Base-by-base conservation (phyloP, 2,113 vertebrate genomes). In the Butastur rufipennis region DNA sequence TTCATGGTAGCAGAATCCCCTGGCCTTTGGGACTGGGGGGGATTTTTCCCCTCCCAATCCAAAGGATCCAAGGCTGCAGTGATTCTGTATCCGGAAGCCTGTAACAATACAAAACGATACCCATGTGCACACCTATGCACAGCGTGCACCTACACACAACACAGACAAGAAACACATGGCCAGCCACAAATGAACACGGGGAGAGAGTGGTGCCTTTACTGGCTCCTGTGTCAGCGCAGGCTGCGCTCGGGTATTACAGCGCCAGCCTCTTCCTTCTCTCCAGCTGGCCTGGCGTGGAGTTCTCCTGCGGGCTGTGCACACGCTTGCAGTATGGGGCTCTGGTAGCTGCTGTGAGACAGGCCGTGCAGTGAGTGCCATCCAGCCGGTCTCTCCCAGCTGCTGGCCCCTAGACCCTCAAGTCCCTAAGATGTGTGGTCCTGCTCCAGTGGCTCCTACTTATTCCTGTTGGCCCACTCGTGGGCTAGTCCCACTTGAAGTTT, bases 171-270 rank as follows among this genome's bases (percentile, higher is more conserved):
- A 56, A 53, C 27, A 13, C 32, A 1, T 8, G 32, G 58, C 52
- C 77, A 63, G 68, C 19, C 20, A 10, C 26, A 27, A 8, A n/a
- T 9, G 11, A 22, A 0, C 26, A 4, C 11, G 14, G 34, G 26
- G 66, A 62, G 73, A n/a, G 70, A 38, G 36, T 55, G 16, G 79
- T 9, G 40, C 59, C 16, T 77, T 36, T 40, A 0, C 26, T 25
- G 40, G 59, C 79, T 61, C 89, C 82, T 56, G 48, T 38, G 79
- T 38, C 13, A 26, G 50, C 50, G 15, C 25, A 52, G 50, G 50
- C 50, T 52, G 50, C 25, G 23, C 63, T 73, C 2, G 0, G 15
- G 2, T 32, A 0, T 19, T n/a, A 11, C 73, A 62, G 43, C 65
- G 61, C 68, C 18, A 5, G 20, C 19, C 18, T 59, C 26, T 26